Evolutionary conservation across 2,113 vertebrate species (phyloP).

Genomic region (Mesocricetus auratus): DNA sequence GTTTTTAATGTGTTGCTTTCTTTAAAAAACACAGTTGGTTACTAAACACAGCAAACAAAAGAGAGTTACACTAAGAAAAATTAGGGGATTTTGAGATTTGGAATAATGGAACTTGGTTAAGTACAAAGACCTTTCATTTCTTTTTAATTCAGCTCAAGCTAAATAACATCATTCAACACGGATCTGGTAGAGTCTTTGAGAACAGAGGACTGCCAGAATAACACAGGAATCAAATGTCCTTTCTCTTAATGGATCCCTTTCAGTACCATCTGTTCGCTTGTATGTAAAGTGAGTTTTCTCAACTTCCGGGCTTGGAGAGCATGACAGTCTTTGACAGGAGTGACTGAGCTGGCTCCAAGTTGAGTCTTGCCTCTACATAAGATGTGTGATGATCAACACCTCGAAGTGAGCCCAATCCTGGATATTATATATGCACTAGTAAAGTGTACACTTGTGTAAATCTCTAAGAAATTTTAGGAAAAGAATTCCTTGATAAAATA

Average conservation of each 20-base stretch:
- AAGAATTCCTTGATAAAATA: not conserved
- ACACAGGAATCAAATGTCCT: slow-evolving; percentile 33
- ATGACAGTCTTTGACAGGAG: not conserved
- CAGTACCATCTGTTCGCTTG: slow-evolving; percentile 49
- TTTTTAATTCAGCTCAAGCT: not conserved
- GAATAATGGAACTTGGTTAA: slow-evolving; percentile 63
- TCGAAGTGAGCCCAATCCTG: not conserved
- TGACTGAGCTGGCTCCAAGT: not conserved
- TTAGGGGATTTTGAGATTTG: slow-evolving; percentile 39
- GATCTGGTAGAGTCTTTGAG: not conserved
- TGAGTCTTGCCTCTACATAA: not conserved
- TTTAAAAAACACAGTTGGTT: slow-evolving; percentile 68
- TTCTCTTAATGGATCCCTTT: slow-evolving; percentile 62
- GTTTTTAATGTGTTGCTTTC: slow-evolving; percentile 58
- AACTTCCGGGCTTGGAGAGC: not conserved
- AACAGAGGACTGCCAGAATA: slow-evolving; percentile 12
- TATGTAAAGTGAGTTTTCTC: slow-evolving; percentile 43
- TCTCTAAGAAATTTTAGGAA: slow-evolving; percentile 16
- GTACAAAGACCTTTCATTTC: not conserved
- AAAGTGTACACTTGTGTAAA: not conserved
- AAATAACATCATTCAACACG: not conserved
- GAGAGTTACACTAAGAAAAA: slow-evolving; percentile 37
- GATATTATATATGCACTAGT: not conserved
- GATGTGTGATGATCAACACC: not conserved
- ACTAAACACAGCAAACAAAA: slow-evolving; percentile 53